phyloP scores from a whole-genome alignment of 2,113 vertebrate species.

The Pristiophorus japonicus region DNA sequence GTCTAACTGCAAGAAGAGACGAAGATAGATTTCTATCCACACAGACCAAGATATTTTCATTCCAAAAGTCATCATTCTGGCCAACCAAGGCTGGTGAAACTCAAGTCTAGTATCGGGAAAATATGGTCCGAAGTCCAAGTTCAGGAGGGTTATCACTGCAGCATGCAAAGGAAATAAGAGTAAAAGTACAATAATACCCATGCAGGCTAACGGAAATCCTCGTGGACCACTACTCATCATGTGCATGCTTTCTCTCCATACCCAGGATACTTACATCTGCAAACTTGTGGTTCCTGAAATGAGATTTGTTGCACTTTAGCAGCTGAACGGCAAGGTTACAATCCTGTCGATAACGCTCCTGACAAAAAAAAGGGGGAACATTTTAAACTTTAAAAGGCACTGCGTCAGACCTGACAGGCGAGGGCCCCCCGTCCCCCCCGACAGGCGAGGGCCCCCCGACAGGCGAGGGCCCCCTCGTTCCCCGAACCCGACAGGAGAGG shows the following conservation, averaged over 20 bases:
- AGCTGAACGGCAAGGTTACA: slow-evolving; percentile 96
- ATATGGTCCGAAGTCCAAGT: neutral
- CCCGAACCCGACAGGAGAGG: no score
- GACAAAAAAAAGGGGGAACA: slow-evolving; percentile 39
- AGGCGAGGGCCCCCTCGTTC: no score
- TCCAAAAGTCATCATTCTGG: neutral
- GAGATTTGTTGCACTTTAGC: slow-evolving; percentile 97
- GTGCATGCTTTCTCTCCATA: no score
- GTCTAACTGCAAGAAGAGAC: no score
- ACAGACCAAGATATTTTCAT: neutral
- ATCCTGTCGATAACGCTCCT: slow-evolving; percentile 94
- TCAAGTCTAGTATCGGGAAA: neutral
- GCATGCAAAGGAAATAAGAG: neutral
- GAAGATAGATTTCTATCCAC: neutral
- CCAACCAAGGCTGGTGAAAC: neutral
- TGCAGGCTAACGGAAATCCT: neutral
- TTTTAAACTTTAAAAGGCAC: neutral
- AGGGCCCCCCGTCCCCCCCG: no score
- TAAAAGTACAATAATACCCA: neutral
- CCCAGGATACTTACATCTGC: slow-evolving; percentile 77
- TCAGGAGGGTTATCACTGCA: neutral
- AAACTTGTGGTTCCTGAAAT: slow-evolving; percentile 97
- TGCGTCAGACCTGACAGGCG: neutral
- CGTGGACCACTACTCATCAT: no score
- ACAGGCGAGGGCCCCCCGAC: no score